These are phyloP conservation scores for Actinopyga echinites DNA, from an alignment of 53 echinoderm and acorn worm species.

Conservation along the genomic window DNA sequence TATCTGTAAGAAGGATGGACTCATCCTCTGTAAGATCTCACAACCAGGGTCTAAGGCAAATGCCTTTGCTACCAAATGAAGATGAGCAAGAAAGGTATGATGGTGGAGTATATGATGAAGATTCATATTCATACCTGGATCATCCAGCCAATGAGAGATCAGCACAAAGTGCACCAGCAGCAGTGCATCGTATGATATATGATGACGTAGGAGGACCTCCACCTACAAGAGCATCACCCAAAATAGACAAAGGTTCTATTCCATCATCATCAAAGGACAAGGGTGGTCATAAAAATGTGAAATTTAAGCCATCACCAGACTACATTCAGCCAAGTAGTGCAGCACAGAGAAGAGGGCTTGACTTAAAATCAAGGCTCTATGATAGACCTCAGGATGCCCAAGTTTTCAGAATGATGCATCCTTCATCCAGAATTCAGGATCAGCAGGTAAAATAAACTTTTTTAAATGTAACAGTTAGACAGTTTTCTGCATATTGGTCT, in stretches of 20 bases:
- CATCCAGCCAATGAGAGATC: constrained; percentile 40
- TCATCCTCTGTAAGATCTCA: constrained; percentile 6
- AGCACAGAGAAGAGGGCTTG: constrained; percentile 76
- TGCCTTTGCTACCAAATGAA: not conserved
- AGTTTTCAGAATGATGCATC: constrained; percentile 68
- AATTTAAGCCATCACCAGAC: constrained; percentile 64
- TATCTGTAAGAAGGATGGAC: not conserved
- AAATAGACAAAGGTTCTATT: not conserved
- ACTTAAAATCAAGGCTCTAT: constrained; percentile 93
- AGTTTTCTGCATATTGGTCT: too few species aligned
- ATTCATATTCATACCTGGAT: not conserved
- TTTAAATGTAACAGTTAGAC: too few species aligned
- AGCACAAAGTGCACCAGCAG: constrained; percentile 81
- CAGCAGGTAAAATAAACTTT: too few species aligned
- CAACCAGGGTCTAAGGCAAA: not conserved
- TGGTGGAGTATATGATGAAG: not conserved
- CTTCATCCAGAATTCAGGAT: not conserved
- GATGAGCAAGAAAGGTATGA: not conserved
- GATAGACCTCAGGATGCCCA: constrained; percentile 94
- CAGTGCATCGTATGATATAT: constrained; percentile 40
- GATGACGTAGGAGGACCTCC: constrained; percentile 17
- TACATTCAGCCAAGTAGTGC: constrained; percentile 76
- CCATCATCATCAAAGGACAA: too few species aligned
- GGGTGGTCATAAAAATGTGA: constrained; percentile 57
- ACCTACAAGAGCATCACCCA: constrained; percentile 35